A percentile compares a stretch with the other conserved stretches of the same genome.
Evolutionary conservation across 2,113 vertebrate genomes (phyloP).

Genomic region (Laticauda laticaudata): DNA sequence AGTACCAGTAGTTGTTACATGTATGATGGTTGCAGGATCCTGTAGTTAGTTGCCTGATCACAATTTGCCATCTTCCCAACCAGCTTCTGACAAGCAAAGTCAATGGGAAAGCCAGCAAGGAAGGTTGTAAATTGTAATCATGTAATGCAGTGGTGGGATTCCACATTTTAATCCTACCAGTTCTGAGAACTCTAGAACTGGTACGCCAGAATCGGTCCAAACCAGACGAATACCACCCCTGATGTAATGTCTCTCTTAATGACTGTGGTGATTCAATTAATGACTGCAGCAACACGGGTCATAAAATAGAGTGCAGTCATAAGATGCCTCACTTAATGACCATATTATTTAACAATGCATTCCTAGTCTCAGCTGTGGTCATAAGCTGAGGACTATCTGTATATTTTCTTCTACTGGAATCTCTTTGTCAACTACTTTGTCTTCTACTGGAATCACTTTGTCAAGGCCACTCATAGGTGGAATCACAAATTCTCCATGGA

Average conservation of each 20-base stretch:
- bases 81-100: neutral
- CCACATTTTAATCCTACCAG: too few relatives aligned
- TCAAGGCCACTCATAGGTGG: neutral
- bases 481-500: neutral
- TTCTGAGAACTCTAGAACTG: too few relatives aligned
- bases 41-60: neutral
- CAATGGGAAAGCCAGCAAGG: neutral
- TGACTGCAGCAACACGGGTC: neutral
- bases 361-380: neutral
- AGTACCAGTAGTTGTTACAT: too few relatives aligned
- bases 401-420: neutral
- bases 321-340: neutral
- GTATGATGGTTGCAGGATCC: too few relatives aligned
- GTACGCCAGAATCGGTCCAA: too few relatives aligned
- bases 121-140: neutral
- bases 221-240: too few relatives aligned
- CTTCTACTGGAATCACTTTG: neutral
- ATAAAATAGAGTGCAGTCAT: neutral
- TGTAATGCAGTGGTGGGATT: neutral
- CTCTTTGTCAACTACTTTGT: neutral
- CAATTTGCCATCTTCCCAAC: neutral
- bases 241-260: neutral
- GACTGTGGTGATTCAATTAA: neutral
- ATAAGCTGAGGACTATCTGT: neutral
- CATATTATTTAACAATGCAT: neutral